A percentile compares a stretch with the other conserved stretches of the same genome.
Conservation (phyloP, 2,888 invertebrate genomes). For the Hipparchia semele region DNA sequence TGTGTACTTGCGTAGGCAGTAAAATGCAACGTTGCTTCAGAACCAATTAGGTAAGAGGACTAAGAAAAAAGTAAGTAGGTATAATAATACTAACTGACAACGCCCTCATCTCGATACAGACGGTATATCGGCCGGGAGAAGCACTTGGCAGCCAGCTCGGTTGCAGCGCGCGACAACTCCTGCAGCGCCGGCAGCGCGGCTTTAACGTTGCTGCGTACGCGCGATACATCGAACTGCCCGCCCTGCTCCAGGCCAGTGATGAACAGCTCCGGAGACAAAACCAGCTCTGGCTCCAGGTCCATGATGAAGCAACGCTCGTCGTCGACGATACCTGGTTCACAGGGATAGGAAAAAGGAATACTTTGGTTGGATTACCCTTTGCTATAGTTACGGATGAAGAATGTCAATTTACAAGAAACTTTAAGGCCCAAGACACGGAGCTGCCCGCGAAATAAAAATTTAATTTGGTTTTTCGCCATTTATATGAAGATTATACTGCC, state of each 20-base stretch:
- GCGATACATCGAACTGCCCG: conserved; percentile 90
- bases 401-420: neutral
- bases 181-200: conserved; percentile 89
- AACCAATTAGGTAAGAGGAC: no score
- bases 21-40: no score
- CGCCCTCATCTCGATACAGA: conserved; percentile 85
- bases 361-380: no score
- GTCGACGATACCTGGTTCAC: conserved; percentile 89
- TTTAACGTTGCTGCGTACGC: conserved; percentile 88
- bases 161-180: conserved; percentile 53
- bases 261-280: conserved; percentile 86
- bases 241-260: conserved; percentile 87
- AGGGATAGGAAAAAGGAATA: neutral
- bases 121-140: conserved; percentile 84
- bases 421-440: no score
- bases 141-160: conserved; percentile 34
- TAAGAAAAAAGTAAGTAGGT: no score
- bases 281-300: conserved; percentile 90
- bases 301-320: conserved; percentile 94
- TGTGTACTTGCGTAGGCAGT: no score
- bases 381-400: no score
- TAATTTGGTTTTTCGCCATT: no score
- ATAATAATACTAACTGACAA: conserved; percentile 81
- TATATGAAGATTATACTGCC: no score
- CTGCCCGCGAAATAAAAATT: no score